A percentile compares a stretch with the other conserved stretches of the same genome.
Conservation (phyloP, 2,797 vertebrate species). For the Gymnoscopelus microlampas region DNA sequence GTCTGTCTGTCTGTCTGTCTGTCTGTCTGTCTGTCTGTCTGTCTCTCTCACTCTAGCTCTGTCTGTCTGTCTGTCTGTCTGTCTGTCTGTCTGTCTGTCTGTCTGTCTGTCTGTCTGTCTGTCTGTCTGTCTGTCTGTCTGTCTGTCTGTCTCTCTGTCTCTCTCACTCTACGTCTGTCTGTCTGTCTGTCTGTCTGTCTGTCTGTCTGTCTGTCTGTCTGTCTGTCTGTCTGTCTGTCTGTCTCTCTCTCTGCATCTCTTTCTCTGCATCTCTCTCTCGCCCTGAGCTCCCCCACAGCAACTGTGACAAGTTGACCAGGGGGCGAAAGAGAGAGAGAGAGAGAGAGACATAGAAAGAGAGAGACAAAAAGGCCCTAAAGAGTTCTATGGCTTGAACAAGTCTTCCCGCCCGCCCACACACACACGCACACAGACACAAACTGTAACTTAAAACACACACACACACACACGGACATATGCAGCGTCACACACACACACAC, state of each 20-base stretch:
- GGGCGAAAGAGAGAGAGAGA: slow-evolving; percentile 13
- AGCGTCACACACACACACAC: neutral
- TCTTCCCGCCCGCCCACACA: slow-evolving; percentile 69
- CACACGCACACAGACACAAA: slow-evolving; percentile 19
- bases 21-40: neutral
- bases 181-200: too few relatives aligned
- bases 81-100: neutral
- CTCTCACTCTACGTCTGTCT: too few relatives aligned
- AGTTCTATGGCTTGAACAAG: slow-evolving; percentile 69
- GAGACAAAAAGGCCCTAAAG: slow-evolving; percentile 57
- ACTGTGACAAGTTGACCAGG: slow-evolving; percentile 67
- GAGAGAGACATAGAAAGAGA: slow-evolving; percentile 42
- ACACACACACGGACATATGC: slow-evolving; percentile 17
- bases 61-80: neutral
- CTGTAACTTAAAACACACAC: slow-evolving; percentile 18
- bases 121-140: too few relatives aligned
- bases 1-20: too few relatives aligned
- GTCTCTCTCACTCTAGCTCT: neutral
- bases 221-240: slow-evolving; percentile 3
- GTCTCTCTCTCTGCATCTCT: slow-evolving; percentile 2
- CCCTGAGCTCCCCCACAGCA: slow-evolving; percentile 66
- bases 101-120: slow-evolving; percentile 1
- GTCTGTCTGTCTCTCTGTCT: too few relatives aligned
- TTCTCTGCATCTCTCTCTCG: slow-evolving; percentile 22
- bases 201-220: too few relatives aligned